Evolutionary conservation across 2,888 invertebrate genomes (phyloP).

Genomic region (Exocentrus adspersus): DNA sequence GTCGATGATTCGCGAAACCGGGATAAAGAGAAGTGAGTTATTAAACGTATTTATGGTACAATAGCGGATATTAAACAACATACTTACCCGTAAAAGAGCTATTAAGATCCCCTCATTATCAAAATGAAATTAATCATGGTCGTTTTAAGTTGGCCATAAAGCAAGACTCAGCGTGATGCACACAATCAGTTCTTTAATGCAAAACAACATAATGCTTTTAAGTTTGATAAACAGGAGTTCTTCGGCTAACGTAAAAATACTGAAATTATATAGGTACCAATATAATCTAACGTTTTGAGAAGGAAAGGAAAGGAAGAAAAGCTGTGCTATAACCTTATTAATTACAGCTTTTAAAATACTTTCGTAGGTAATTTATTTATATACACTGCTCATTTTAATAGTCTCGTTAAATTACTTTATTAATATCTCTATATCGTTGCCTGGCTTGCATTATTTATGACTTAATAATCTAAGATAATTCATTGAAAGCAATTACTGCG

Average conservation of each 20-base stretch:
- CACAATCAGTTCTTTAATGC: slow-evolving; percentile 60
- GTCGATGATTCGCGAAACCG: slow-evolving; percentile 16
- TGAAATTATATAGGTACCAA: slow-evolving; percentile 19
- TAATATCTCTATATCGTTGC: slow-evolving; percentile 21
- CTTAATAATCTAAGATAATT: slow-evolving; percentile 14
- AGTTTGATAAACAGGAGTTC: slow-evolving; percentile 50
- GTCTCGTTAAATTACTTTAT: slow-evolving; percentile 17
- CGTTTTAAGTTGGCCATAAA: slow-evolving; percentile 56
- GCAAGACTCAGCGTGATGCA: slow-evolving; percentile 57
- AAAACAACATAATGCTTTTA: slow-evolving; percentile 63
- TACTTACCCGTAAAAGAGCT: slow-evolving; percentile 60
- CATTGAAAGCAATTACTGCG: neutral
- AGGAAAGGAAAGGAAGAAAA: slow-evolving; percentile 37
- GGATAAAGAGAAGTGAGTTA: slow-evolving; percentile 40
- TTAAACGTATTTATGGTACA: slow-evolving; percentile 55
- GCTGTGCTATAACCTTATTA: slow-evolving; percentile 41
- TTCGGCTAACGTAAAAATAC: slow-evolving; percentile 37
- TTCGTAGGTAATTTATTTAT: slow-evolving; percentile 24
- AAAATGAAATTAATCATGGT: slow-evolving; percentile 58
- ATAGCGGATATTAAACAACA: slow-evolving; percentile 58
- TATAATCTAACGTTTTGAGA: slow-evolving; percentile 32
- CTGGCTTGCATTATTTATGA: slow-evolving; percentile 12
- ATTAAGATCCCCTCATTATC: slow-evolving; percentile 60
- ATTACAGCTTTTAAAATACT: slow-evolving; percentile 42
- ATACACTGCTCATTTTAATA: slow-evolving; percentile 19